Evolutionary conservation across 2,888 invertebrate genomes (phyloP), one percentile per base, ranked within the genome.

Genomic region (Apamea sordens): DNA sequence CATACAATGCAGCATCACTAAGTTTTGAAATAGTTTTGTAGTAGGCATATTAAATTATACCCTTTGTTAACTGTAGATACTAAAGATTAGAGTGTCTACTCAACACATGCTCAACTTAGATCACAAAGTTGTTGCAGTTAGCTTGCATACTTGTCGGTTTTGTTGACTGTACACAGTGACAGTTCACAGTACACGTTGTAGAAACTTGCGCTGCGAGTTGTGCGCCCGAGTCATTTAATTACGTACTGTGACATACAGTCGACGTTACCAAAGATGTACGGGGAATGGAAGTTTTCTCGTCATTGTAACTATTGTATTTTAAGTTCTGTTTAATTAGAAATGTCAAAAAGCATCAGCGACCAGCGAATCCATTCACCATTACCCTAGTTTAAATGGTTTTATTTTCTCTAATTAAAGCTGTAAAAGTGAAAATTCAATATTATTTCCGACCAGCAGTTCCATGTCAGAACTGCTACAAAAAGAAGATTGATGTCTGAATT

Each of bases 191-290:
- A 82, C 81, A 82, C 85, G 83, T 79, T 86, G 88, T 80, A 85
- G 88, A 83, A 92, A 90, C 91, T 91, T 86, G 88, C 86, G 75
- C 89, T 76, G 79, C 76, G 89, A 91, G 89, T 89, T 91, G 90
- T 91, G 91, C 91, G 87, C 88, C 84, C 90, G 89, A 92, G 91
- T 93, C 91, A 93, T 93, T 93, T 93, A 92, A 93, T 93, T 93
- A 93, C 90, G 86, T 85, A 86, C 89, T 89, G 90, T 91, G 91
- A 91, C 91, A 89, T 89, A 86, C 87, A 84, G 84, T 76, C 85
- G 76, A 82, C 88, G 74, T 75, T 77, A 56, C 28, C 77, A 3
- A 18, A 15, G 82, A 86, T 82, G 18, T 79, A 41, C 44, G 72
- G 64, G 15, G 11, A 88, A 79, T 82, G 53, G 86, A 86, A 75